Base-by-base conservation (phyloP, 2,113 vertebrate species). In the Lepus europaeus region DNA sequence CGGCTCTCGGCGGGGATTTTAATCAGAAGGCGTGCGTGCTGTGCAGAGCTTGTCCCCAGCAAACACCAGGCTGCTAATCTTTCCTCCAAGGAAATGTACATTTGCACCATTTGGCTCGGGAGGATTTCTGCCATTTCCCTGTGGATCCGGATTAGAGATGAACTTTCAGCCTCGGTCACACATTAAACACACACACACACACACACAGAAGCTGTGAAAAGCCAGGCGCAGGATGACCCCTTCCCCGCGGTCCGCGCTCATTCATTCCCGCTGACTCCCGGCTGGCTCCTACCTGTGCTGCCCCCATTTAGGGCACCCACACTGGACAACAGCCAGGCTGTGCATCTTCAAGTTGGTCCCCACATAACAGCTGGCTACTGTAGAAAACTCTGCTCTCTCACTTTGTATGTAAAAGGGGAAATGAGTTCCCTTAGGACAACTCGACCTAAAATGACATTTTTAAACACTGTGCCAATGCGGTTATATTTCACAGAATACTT, bases 61-160 rank as follows among this genome's bases (percentile, higher is more conserved):
- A 31, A 96, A 79, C 56, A 79, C 36, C 79, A 68, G 53, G 82
- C 10, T 59, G 81, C 33, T 94, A 95, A 97, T 96, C 90, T 97
- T 97, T 59, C 78, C 72, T 97, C 69, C 87, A 70, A 87, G 72
- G 89, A 97, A 97, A 97, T 96, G 70, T 89, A 95, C 97, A 87
- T 72, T 84, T 96, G 93, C 95, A 97, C 89, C 94, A 93, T 61
- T 87, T 94, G 84, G 49, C 85, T 76, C 94, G 49, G 95, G 80
- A 97, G 90, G 69, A 93, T 96, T 95, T 91, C 80, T 96, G 94
- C 31, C 8, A 59, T 96, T 95, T 96, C 89, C 94, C 33, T 29
- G 6, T 27, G 69, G 68, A 89, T 51, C 7, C 81, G 51, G 83
- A 96, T 94, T 95, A 97, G 89, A 95, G 70, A 94, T 69, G 59